Percentiles rank a stretch among this genome's conserved stretches.
Conservation (phyloP, 2,113 vertebrate genomes). For the Mionectes macconnelli region DNA sequence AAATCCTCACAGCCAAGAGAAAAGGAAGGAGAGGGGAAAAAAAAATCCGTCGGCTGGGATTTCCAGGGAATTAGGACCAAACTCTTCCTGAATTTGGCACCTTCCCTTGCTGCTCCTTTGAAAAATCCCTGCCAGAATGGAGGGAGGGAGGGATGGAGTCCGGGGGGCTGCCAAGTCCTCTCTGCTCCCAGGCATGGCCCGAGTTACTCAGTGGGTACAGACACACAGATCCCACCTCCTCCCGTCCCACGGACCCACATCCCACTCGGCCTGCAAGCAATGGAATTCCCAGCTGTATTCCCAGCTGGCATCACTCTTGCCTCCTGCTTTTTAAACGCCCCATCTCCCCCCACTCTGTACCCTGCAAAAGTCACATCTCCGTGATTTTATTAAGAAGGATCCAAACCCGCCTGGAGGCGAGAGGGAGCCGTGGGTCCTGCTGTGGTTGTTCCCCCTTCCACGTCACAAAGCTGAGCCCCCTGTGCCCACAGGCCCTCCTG, state of each 20-base stretch:
- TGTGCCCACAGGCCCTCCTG: background rate
- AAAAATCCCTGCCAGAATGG: background rate
- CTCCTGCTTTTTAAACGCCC: background rate
- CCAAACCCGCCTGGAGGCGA: background rate
- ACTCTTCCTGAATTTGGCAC: slow-evolving; percentile 10
- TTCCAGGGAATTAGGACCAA: slow-evolving; percentile 17
- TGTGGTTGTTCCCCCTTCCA: rapidly evolving
- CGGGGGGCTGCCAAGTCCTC: background rate
- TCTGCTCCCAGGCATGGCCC: background rate
- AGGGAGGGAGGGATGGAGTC: background rate
- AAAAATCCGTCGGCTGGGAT: background rate
- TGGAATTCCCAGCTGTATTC: background rate
- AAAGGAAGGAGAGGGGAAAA: background rate
- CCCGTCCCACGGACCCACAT: background rate
- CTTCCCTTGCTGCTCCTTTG: background rate
- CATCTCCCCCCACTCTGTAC: background rate
- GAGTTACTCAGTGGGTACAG: background rate
- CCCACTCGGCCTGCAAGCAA: background rate
- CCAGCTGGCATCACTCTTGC: background rate
- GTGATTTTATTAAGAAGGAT: background rate
- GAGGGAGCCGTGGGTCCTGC: rapidly evolving
- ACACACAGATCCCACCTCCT: background rate
- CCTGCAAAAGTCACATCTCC: background rate
- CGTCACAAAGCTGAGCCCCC: background rate
- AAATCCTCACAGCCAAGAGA: rapidly evolving